Conservation (phyloP, 92 coral and sea anemone species). For the Bergia sp. region DNA sequence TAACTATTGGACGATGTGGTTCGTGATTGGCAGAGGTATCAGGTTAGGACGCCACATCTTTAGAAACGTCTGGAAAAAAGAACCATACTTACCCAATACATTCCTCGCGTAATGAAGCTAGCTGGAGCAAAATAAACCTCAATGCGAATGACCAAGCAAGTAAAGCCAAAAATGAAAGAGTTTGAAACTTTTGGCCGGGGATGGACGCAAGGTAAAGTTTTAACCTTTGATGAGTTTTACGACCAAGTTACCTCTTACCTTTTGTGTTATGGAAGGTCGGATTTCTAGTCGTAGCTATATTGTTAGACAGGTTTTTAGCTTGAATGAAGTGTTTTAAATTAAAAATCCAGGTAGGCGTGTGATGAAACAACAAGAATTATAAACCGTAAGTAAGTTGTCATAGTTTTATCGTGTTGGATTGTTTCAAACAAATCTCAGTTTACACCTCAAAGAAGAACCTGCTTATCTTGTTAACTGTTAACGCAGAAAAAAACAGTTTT, state of each 20-base stretch:
- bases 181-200: background rate
- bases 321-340: background rate
- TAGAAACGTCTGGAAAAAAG: background rate
- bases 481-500: background rate
- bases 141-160: background rate
- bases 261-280: background rate
- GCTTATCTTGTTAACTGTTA: background rate
- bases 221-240: background rate
- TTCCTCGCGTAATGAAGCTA: background rate
- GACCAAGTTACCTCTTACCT: background rate
- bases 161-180: background rate
- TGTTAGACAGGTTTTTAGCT: background rate
- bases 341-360: background rate
- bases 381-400: background rate
- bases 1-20: background rate
- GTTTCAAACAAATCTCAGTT: background rate
- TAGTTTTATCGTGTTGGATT: background rate
- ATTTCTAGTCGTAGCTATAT: background rate
- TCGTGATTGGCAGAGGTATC: constrained; percentile 20
- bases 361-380: background rate
- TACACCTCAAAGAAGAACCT: background rate
- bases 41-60: background rate
- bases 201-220: background rate
- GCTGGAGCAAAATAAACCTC: background rate
- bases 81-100: background rate